Evolutionary conservation across 2,113 vertebrate species (phyloP).

Genomic region (Macaca nemestrina): DNA sequence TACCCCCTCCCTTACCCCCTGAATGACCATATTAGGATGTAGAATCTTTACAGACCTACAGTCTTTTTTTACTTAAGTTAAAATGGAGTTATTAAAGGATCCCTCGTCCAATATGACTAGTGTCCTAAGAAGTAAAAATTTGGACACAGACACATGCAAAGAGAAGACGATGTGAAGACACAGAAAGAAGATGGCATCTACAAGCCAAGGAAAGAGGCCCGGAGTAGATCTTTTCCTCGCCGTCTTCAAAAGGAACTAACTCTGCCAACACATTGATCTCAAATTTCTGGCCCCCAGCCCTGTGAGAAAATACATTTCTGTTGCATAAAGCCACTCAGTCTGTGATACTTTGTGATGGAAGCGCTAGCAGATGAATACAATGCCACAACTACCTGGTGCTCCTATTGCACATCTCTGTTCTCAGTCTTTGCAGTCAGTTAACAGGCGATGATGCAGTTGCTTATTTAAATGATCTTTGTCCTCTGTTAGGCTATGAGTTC

Average conservation of each 20-base stretch:
- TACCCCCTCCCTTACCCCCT: background rate
- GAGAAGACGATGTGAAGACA: too few species aligned
- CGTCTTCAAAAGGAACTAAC: too few species aligned
- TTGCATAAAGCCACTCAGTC: too few species aligned
- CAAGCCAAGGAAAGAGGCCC: too few species aligned
- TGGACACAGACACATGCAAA: background rate
- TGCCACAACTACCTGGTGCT: accelerated
- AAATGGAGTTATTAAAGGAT: background rate
- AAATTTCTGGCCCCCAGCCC: too few species aligned
- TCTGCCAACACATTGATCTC: too few species aligned
- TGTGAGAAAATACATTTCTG: too few species aligned
- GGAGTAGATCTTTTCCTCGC: too few species aligned
- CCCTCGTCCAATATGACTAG: background rate
- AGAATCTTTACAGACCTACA: background rate
- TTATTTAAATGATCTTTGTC: too few species aligned
- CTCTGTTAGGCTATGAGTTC: background rate
- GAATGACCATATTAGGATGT: background rate
- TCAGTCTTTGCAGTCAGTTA: background rate
- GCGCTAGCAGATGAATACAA: accelerated
- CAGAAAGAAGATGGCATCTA: too few species aligned
- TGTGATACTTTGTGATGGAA: background rate
- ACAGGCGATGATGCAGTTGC: too few species aligned
- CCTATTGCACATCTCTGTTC: background rate
- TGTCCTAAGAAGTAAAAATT: background rate
- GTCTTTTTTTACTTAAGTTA: background rate